Conservation (phyloP, 2,797 vertebrate species). For the Myiotriccus ornatus region DNA sequence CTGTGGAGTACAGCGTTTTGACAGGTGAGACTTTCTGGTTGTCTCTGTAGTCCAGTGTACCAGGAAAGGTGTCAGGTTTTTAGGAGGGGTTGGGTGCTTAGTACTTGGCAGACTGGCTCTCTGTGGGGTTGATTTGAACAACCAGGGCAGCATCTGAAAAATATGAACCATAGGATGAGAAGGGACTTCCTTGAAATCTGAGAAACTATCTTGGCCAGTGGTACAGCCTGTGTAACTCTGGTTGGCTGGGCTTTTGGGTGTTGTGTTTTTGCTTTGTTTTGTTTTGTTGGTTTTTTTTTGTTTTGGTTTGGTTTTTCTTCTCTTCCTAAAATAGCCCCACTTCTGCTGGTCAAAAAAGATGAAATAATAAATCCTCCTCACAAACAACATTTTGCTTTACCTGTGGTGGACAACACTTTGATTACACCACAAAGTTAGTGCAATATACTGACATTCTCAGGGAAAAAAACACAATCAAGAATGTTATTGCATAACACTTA, state of each 20-base stretch:
- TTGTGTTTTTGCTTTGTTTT: background rate
- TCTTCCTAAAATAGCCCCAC: background rate
- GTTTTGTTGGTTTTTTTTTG: background rate
- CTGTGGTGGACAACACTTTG: background rate
- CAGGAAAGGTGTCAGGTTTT: background rate
- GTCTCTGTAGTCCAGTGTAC: background rate
- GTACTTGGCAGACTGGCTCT: background rate
- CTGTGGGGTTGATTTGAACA: background rate
- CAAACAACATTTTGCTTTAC: background rate
- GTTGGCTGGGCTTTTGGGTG: background rate
- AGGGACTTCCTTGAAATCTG: background rate
- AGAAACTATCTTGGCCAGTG: background rate
- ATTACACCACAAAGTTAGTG: background rate
- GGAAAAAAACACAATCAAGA: background rate
- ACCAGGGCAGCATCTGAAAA: background rate
- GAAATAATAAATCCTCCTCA: background rate
- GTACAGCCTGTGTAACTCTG: background rate
- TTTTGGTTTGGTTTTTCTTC: background rate
- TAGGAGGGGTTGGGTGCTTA: background rate
- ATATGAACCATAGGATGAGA: background rate
- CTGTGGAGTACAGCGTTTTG: background rate
- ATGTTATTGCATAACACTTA: background rate
- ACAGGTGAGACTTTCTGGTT: background rate
- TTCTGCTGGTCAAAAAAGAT: background rate
- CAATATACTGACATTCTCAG: background rate